Conservation (phyloP, 2,113 vertebrate genomes). For the Odontesthes bonariensis region DNA sequence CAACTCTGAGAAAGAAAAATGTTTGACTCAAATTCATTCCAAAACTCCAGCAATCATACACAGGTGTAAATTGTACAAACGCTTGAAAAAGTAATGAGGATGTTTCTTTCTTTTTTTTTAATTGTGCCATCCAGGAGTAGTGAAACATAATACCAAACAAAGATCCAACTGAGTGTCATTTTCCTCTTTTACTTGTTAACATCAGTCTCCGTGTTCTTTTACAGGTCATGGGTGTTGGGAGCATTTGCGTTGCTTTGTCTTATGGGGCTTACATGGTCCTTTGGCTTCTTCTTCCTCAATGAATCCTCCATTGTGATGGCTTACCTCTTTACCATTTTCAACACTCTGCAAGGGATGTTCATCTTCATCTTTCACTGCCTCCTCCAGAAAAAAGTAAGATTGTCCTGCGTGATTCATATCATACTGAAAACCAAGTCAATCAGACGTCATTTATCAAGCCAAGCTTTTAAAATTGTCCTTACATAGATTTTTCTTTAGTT, state of each 20-base stretch:
- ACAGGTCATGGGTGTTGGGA: conserved; percentile 97
- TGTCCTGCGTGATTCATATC: neutral
- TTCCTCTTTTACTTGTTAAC: neutral
- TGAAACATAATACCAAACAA: neutral
- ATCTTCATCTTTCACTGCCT: conserved; percentile 99
- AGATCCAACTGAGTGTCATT: neutral
- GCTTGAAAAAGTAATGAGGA: conserved; percentile 1
- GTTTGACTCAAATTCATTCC: conserved; percentile 31
- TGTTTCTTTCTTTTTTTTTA: neutral
- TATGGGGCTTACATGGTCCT: conserved; percentile 95
- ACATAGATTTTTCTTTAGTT: neutral
- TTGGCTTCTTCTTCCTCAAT: conserved; percentile 95
- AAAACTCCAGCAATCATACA: conserved; percentile 33
- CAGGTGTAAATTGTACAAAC: conserved; percentile 18
- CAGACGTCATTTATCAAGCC: neutral
- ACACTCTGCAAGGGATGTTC: conserved; percentile 98
- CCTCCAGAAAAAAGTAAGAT: conserved; percentile 96
- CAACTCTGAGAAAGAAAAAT: conserved; percentile 36
- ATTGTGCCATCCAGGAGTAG: conserved; percentile 11
- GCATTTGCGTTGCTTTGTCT: conserved; percentile 95
- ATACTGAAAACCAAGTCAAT: neutral
- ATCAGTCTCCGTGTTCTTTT: conserved; percentile 65
- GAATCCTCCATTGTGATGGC: conserved; percentile 97
- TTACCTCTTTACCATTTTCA: conserved; percentile 98
- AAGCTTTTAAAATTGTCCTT: neutral